Conservation (phyloP, 2,888 invertebrate species). For the Baccha elongata region DNA sequence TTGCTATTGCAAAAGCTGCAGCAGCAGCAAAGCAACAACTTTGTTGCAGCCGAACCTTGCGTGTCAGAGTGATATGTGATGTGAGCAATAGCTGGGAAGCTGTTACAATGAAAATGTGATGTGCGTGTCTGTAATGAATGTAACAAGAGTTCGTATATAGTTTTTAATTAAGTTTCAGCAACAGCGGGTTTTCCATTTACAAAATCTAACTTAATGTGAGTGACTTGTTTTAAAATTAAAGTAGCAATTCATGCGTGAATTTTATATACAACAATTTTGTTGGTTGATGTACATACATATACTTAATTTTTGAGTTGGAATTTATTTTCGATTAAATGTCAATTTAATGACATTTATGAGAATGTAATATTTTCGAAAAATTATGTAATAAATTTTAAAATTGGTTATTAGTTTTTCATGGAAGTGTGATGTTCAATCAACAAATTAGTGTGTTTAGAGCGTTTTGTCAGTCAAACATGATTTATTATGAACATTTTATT, state of each 20-base stretch:
- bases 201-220: conserved; percentile 33
- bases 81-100: conserved; percentile 51
- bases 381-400: no score
- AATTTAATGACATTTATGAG: conserved; percentile 3
- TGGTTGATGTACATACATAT: neutral
- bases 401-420: no score
- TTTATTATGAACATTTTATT: no score
- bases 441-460: no score
- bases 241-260: conserved; percentile 15
- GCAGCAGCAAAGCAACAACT: conserved; percentile 44
- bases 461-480: no score
- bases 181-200: conserved; percentile 47
- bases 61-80: conserved; percentile 64
- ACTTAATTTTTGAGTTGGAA: neutral
- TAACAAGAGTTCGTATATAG: conserved; percentile 59
- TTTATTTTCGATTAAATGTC: neutral
- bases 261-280: neutral
- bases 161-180: conserved; percentile 71
- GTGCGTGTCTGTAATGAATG: conserved; percentile 65
- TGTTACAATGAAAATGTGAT: conserved; percentile 71
- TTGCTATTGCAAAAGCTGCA: neutral
- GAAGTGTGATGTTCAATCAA: no score
- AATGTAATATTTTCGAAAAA: no score
- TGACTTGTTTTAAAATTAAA: conserved; percentile 39
- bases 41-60: conserved; percentile 64